phyloP scores from a whole-genome alignment of 2,888 invertebrate species.

The Xestia ashworthii region DNA sequence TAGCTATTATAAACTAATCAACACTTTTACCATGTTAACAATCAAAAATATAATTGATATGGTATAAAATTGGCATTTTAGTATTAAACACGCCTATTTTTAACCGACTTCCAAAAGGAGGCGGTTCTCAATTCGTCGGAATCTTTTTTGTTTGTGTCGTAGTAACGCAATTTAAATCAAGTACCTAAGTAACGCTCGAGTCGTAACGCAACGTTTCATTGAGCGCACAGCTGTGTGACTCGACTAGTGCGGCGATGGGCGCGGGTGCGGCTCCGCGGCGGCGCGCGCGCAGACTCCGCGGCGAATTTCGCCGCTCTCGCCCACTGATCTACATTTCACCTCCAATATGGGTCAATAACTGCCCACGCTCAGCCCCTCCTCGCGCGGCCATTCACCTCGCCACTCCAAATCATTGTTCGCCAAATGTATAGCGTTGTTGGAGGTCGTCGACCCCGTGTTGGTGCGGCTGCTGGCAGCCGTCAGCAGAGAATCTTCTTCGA shows the following conservation, averaged over 20 bases:
- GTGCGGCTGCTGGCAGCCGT: conserved; percentile 81
- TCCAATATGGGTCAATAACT: conserved; percentile 91
- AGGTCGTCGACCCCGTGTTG: conserved; percentile 84
- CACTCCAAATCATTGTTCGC: conserved; percentile 90
- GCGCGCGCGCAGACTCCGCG: conserved; percentile 79
- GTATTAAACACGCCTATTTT: not conserved
- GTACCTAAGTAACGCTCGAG: conserved; percentile 17
- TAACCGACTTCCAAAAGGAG: too few relatives aligned
- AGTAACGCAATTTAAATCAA: conserved; percentile 1
- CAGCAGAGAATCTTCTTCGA: conserved; percentile 83
- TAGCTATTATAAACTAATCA: not conserved
- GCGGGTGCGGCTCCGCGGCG: conserved; percentile 58
- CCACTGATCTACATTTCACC: conserved; percentile 91
- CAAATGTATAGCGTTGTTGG: conserved; percentile 88
- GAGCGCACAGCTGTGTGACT: conserved; percentile 38
- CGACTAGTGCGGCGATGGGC: conserved; percentile 32
- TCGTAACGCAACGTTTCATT: conserved; percentile 45
- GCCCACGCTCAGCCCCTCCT: conserved; percentile 90
- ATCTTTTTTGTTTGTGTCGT: conserved; percentile 5
- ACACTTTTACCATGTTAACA: too few relatives aligned
- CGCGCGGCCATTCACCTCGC: conserved; percentile 89
- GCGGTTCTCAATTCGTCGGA: too few relatives aligned
- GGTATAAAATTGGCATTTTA: too few relatives aligned
- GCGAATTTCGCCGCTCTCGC: conserved; percentile 90
- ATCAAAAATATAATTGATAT: not conserved